A percentile compares a stretch with the other conserved stretches of the same genome.
Conservation (phyloP, 2,113 vertebrate genomes). For the Platysteira castanea region DNA sequence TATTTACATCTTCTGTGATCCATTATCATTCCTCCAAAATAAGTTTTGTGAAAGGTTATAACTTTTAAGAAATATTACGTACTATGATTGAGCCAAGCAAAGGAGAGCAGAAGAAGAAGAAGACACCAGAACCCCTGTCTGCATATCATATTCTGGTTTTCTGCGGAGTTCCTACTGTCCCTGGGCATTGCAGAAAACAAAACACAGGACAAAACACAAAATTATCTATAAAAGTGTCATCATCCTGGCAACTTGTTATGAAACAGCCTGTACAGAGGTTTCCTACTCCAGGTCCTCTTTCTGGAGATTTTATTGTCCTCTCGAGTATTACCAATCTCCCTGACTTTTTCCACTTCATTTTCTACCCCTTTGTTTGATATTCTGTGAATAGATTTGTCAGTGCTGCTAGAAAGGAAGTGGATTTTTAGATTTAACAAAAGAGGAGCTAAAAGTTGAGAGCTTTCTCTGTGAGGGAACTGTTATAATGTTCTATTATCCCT, state of each 20-base stretch:
- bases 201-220: not conserved
- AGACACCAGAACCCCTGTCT: not conserved
- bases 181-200: not conserved
- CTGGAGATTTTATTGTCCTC: not conserved
- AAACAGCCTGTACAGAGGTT: not conserved
- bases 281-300: not conserved
- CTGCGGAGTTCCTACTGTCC: not conserved
- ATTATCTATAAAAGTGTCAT: not conserved
- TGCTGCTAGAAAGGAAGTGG: conserved; percentile 17
- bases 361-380: not conserved
- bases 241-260: not conserved
- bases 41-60: not conserved
- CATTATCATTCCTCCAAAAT: not conserved
- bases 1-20: not conserved
- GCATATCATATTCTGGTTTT: not conserved
- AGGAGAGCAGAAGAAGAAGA: not conserved
- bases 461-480: conserved; percentile 32
- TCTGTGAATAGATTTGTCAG: conserved; percentile 3
- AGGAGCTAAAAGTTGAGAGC: conserved; percentile 30
- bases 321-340: not conserved
- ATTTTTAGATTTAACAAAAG: conserved; percentile 45
- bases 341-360: not conserved
- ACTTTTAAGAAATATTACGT: not conserved
- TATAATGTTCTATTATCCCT: conserved; percentile 57
- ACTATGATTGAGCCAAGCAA: not conserved